phyloP scores from a whole-genome alignment of 1,140 invertebrate species.

The Bradysia coprophila region DNA sequence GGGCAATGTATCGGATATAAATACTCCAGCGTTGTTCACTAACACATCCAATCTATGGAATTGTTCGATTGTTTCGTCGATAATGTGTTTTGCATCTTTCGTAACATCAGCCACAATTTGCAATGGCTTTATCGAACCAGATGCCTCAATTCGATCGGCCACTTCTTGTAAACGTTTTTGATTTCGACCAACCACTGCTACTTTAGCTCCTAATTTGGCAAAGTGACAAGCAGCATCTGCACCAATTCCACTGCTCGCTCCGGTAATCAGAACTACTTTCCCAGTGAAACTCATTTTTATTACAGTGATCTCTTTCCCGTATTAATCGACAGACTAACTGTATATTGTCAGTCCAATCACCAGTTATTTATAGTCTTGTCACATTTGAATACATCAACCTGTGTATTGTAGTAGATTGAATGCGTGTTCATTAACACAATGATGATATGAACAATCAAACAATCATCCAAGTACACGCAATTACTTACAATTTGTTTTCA shows the following conservation, averaged over 20 bases:
- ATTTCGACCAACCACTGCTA: slow-evolving; percentile 62
- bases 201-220: slow-evolving; percentile 49
- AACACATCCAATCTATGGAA: slow-evolving; percentile 58
- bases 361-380: too few species aligned
- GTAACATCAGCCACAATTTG: slow-evolving; percentile 37
- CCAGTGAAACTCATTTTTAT: slow-evolving; percentile 20
- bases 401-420: too few species aligned
- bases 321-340: too few species aligned
- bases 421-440: too few species aligned
- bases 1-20: slow-evolving; percentile 67
- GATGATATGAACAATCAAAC: too few species aligned
- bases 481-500: too few species aligned
- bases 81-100: slow-evolving; percentile 45
- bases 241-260: slow-evolving; percentile 79
- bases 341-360: too few species aligned
- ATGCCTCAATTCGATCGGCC: slow-evolving; percentile 24
- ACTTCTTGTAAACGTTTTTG: slow-evolving; percentile 33
- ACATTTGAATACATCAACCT: too few species aligned
- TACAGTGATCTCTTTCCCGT: too few species aligned
- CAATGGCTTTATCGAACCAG: not conserved
- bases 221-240: slow-evolving; percentile 60
- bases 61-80: slow-evolving; percentile 46
- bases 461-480: too few species aligned
- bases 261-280: slow-evolving; percentile 56
- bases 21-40: slow-evolving; percentile 76